These are phyloP conservation scores for Nephrotoma guestfalica DNA, from an alignment of 2,888 invertebrate species.

Conservation along the genomic window DNA sequence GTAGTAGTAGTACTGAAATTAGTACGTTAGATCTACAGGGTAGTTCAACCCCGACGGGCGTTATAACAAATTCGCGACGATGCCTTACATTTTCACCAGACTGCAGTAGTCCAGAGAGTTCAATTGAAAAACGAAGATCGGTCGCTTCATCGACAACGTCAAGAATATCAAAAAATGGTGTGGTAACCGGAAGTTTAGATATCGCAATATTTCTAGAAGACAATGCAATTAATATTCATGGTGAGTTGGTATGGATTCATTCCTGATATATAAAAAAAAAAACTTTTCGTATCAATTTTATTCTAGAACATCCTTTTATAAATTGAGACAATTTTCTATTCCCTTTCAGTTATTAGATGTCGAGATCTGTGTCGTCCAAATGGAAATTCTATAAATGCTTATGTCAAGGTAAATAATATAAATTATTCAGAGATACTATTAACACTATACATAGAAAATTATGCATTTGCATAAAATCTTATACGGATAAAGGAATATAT, in stretches of 20 bases:
- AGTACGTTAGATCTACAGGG: constrained; percentile 29
- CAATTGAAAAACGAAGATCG: constrained; percentile 36
- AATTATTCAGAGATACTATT: constrained; percentile 11
- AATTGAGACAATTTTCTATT: constrained; percentile 14
- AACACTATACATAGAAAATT: too few relatives aligned
- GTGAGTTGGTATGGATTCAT: constrained; percentile 35
- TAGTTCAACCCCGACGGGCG: constrained; percentile 37
- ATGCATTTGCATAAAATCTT: background rate
- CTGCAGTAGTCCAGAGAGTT: constrained; percentile 27
- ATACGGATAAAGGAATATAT: background rate
- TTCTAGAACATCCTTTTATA: background rate
- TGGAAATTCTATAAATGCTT: constrained; percentile 60
- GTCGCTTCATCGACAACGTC: constrained; percentile 32
- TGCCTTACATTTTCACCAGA: constrained; percentile 45
- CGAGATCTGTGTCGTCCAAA: constrained; percentile 52
- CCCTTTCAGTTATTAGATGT: constrained; percentile 57
- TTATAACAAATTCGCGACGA: constrained; percentile 33
- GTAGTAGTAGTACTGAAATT: constrained; percentile 23
- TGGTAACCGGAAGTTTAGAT: constrained; percentile 44
- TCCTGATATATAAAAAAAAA: background rate
- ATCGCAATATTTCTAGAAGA: constrained; percentile 42
- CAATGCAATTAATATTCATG: constrained; percentile 50
- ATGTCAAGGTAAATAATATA: constrained; percentile 53
- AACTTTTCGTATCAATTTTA: background rate
- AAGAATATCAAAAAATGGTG: constrained; percentile 14